A percentile compares a stretch with the other conserved stretches of the same genome.
Conservation (phyloP, 2,113 vertebrate species). For the Microcebus ravelobensis region DNA sequence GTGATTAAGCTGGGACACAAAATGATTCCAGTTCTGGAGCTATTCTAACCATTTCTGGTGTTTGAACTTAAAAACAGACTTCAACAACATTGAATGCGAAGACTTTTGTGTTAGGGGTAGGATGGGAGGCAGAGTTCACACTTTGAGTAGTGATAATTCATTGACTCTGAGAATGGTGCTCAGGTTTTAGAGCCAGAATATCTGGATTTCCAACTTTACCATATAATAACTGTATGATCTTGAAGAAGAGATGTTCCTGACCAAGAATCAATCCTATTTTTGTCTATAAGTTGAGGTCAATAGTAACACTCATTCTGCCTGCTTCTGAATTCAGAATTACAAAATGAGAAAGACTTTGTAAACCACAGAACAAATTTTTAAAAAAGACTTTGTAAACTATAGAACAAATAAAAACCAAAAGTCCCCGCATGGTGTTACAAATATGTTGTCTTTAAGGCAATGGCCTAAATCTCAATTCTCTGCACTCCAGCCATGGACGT, state of each 20-base stretch:
- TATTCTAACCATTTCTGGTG: not conserved
- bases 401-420: not conserved
- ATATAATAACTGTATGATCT: not conserved
- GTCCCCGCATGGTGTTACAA: not conserved
- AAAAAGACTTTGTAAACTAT: not conserved
- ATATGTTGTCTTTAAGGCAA: not conserved
- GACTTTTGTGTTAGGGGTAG: not conserved
- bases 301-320: not conserved
- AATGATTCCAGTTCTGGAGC: not conserved
- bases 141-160: not conserved
- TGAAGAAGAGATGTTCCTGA: slow-evolving; percentile 25
- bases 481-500: too few relatives aligned
- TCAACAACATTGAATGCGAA: not conserved
- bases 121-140: not conserved
- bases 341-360: not conserved
- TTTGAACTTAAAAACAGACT: not conserved
- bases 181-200: not conserved
- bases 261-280: not conserved
- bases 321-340: slow-evolving; percentile 11
- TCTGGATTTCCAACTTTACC: not conserved
- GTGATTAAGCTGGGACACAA: not conserved
- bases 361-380: not conserved
- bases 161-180: not conserved
- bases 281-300: slow-evolving; percentile 24
- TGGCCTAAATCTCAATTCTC: not conserved